Conservation (phyloP, 2,113 vertebrate genomes). For the Pteruthius melanotis region DNA sequence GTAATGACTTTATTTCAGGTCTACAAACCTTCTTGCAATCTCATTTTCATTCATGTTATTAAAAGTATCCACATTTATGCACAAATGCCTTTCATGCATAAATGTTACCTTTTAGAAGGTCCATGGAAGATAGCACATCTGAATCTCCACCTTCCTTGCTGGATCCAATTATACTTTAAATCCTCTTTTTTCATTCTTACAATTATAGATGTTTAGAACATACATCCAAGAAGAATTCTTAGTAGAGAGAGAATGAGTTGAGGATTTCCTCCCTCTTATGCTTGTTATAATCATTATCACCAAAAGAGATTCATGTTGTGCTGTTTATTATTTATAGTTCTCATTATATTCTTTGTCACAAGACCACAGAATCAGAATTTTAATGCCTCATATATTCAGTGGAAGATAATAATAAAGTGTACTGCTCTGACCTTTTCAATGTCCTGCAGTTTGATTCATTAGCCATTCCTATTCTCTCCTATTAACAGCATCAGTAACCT, state of each 20-base stretch:
- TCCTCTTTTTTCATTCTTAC: background rate
- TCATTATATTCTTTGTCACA: constrained; percentile 73
- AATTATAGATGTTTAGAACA: background rate
- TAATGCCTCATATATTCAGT: constrained; percentile 67
- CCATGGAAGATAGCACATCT: background rate
- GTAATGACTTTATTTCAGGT: background rate
- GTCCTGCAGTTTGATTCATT: constrained; percentile 68
- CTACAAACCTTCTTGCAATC: background rate
- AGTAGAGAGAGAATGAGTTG: background rate
- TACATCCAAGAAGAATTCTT: background rate
- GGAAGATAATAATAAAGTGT: constrained; percentile 65
- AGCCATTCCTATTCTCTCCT: constrained; percentile 46
- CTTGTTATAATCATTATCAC: constrained; percentile 56
- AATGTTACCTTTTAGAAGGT: background rate
- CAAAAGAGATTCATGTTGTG: constrained; percentile 60
- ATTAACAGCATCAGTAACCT: constrained; percentile 59
- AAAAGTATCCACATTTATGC: background rate
- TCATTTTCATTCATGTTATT: background rate
- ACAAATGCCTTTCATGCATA: background rate
- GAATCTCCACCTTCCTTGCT: background rate
- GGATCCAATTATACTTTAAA: background rate
- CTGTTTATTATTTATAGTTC: constrained; percentile 72
- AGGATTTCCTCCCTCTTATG: constrained; percentile 23
- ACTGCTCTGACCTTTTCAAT: constrained; percentile 67
- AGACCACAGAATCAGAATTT: constrained; percentile 61